Evolutionary conservation across 1,140 invertebrate species (phyloP).

Genomic region (Helicorthomorpha holstii): DNA sequence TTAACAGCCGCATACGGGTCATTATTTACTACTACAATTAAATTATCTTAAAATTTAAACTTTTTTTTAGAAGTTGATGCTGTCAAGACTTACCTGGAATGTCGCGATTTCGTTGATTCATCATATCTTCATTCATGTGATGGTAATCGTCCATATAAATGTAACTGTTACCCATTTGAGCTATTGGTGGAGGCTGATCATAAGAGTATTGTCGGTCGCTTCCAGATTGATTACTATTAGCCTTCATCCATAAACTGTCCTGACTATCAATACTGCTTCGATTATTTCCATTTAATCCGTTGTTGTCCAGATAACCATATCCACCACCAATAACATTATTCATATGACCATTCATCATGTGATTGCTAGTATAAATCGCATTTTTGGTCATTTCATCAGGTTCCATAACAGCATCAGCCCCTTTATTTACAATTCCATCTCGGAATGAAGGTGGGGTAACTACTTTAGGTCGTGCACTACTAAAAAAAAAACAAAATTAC

Average conservation of each 20-base stretch:
- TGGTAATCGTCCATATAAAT: slow-evolving; percentile 18
- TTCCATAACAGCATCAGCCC: slow-evolving; percentile 37
- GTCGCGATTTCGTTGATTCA: slow-evolving; percentile 17
- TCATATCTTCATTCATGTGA: slow-evolving; percentile 16
- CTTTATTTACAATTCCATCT: slow-evolving; percentile 76
- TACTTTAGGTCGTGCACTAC: slow-evolving; percentile 48
- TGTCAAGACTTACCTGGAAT: slow-evolving; percentile 15
- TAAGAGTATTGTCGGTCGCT: slow-evolving; percentile 11
- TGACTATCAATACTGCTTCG: slow-evolving; percentile 83
- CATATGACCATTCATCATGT: slow-evolving; percentile 2
- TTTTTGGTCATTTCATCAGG: slow-evolving; percentile 9
- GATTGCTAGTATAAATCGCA: slow-evolving; percentile 5
- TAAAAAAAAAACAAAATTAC: slow-evolving; percentile 13
- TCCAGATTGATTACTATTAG: slow-evolving; percentile 8
- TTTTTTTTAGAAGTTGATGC: neutral
- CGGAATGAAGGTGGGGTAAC: slow-evolving; percentile 66
- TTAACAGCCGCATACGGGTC: slow-evolving; percentile 70
- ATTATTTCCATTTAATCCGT: slow-evolving; percentile 28
- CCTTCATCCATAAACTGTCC: slow-evolving; percentile 59
- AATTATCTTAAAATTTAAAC: neutral
- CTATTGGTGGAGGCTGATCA: slow-evolving; percentile 6
- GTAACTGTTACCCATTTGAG: slow-evolving; percentile 16
- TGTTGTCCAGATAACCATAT: slow-evolving; percentile 4
- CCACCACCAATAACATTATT: neutral
- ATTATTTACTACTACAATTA: slow-evolving; percentile 39